A percentile compares a stretch with the other conserved stretches of the same genome.
Conservation (phyloP, 2,888 invertebrate genomes). For the Abrostola triplasia region DNA sequence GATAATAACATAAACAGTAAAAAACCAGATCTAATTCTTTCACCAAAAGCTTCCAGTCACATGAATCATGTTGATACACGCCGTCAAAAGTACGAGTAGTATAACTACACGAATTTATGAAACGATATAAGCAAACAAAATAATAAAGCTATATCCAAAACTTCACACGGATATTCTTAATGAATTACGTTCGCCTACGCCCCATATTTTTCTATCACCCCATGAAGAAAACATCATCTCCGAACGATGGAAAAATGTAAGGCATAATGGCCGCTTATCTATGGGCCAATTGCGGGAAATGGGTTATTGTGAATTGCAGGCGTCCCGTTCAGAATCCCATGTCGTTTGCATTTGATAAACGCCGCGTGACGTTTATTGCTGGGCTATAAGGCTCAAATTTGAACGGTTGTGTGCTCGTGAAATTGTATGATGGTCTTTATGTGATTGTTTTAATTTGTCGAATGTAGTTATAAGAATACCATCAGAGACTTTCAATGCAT, state of each 20-base stretch:
- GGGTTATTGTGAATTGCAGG: conserved; percentile 43
- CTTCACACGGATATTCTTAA: conserved; percentile 36
- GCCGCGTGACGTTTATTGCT: conserved; percentile 15
- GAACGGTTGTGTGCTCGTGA: conserved; percentile 2
- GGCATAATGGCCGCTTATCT: conserved; percentile 44
- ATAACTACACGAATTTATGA: no score
- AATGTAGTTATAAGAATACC: background rate
- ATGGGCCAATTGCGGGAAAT: conserved; percentile 25
- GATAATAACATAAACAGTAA: no score
- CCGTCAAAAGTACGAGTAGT: no score
- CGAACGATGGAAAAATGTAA: conserved; percentile 36
- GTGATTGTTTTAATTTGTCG: background rate
- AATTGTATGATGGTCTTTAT: background rate
- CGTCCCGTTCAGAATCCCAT: conserved; percentile 28
- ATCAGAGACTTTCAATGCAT: no score
- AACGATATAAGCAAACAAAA: conserved; percentile 1
- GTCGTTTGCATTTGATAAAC: conserved; percentile 14
- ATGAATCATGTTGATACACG: no score
- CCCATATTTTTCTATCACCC: conserved; percentile 39
- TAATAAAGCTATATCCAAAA: conserved; percentile 17
- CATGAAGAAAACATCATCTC: conserved; percentile 31
- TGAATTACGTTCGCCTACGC: conserved; percentile 35
- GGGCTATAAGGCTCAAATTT: conserved; percentile 6
- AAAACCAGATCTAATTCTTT: no score
- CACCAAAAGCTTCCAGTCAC: no score